A percentile compares a stretch with the other conserved stretches of the same genome.
These are phyloP conservation scores for Empis stercorea DNA, from an alignment of 2,888 invertebrate genomes.

Conservation along the genomic window DNA sequence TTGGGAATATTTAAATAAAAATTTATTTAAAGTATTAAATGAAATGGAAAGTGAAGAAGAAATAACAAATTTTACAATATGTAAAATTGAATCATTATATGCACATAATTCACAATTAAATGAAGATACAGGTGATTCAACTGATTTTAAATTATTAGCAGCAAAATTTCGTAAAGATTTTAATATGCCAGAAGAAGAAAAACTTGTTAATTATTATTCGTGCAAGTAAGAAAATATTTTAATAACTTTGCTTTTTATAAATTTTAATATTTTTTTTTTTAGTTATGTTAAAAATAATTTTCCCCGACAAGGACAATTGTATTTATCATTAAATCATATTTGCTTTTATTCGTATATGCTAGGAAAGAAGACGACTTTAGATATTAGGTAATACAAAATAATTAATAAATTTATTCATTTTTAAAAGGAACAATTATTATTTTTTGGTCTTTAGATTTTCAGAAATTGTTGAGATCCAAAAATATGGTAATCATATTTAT, in stretches of 20 bases:
- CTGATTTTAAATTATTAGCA: constrained; percentile 61
- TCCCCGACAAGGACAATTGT: constrained; percentile 94
- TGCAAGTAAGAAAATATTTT: constrained; percentile 56
- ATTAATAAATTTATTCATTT: no score
- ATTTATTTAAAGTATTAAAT: constrained; percentile 73
- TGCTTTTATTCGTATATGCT: constrained; percentile 93
- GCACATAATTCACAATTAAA: constrained; percentile 45
- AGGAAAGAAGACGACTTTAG: constrained; percentile 77
- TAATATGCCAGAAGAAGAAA: constrained; percentile 84
- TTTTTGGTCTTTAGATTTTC: no score
- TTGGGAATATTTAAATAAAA: constrained; percentile 88
- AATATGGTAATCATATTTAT: constrained; percentile 67
- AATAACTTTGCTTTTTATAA: background rate
- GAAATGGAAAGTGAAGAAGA: constrained; percentile 91
- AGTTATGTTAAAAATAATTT: constrained; percentile 89
- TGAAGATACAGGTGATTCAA: constrained; percentile 30
- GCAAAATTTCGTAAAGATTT: constrained; percentile 79
- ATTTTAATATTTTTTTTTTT: constrained; percentile 21
- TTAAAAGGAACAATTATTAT: no score
- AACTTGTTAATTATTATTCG: constrained; percentile 87
- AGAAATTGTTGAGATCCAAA: constrained; percentile 58
- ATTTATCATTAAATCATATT: constrained; percentile 89
- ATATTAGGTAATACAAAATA: constrained; percentile 66
- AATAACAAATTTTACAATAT: constrained; percentile 85
- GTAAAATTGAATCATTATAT: constrained; percentile 91